Conservation (phyloP, 2,888 invertebrate genomes). For the Tipula unca region DNA sequence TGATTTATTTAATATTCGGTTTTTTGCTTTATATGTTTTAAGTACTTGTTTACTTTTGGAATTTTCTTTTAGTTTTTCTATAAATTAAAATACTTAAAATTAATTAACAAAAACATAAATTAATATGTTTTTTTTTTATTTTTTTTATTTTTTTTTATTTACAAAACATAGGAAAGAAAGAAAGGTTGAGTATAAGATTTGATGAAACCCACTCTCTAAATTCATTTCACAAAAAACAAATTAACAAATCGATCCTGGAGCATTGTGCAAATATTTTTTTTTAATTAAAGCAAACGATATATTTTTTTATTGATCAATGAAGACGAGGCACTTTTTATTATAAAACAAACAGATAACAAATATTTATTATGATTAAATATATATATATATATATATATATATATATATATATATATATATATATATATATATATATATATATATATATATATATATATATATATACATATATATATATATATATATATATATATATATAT, state of each 20-base stretch:
- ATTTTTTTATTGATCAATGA: not conserved
- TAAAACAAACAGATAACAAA: not conserved
- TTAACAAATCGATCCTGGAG: not conserved
- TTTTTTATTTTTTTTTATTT: not conserved
- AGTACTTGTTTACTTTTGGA: not conserved
- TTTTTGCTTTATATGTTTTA: not conserved
- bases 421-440: too few relatives aligned
- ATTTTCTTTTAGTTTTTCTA: not conserved
- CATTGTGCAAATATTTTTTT: not conserved
- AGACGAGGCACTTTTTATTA: not conserved
- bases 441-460: too few relatives aligned
- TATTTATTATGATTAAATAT: not conserved
- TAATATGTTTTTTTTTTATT: not conserved
- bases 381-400: too few relatives aligned
- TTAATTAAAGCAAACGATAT: not conserved
- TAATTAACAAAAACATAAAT: slow-evolving; percentile 1
- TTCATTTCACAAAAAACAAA: not conserved
- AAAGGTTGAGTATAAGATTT: not conserved
- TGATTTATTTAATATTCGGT: not conserved
- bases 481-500: too few relatives aligned
- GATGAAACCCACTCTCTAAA: not conserved
- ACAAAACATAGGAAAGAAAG: not conserved
- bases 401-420: too few relatives aligned
- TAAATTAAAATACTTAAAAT: not conserved
- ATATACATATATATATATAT: too few relatives aligned